Evolutionary conservation across 2,888 invertebrate genomes (phyloP).

Genomic region (Eugnorisma glareosa): DNA sequence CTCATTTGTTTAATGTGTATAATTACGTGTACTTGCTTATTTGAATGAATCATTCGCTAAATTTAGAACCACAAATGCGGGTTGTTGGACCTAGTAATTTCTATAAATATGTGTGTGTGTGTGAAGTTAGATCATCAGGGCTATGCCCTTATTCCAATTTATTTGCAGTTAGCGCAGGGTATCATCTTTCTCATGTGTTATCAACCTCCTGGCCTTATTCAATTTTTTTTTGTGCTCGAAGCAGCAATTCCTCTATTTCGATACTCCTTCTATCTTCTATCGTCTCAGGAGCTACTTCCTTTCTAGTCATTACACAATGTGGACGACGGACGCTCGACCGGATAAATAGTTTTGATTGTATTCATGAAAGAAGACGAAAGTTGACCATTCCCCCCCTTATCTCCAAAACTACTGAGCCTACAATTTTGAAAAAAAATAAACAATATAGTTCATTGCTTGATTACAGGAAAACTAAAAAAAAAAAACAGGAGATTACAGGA

Average conservation of each 20-base stretch:
- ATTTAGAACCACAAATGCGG: constrained; percentile 35
- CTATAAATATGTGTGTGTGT: not conserved
- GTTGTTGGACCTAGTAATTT: not conserved
- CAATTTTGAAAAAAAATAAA: too few relatives aligned
- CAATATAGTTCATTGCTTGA: too few relatives aligned
- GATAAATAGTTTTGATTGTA: too few relatives aligned
- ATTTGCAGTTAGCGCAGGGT: too few relatives aligned
- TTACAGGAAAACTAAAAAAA: too few relatives aligned
- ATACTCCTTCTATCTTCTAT: not conserved
- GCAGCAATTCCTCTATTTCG: not conserved
- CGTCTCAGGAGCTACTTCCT: not conserved
- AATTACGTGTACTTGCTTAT: constrained; percentile 35
- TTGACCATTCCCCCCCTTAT: too few relatives aligned
- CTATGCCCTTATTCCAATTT: not conserved
- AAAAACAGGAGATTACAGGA: too few relatives aligned
- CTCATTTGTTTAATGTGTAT: constrained; percentile 53
- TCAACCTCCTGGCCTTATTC: not conserved
- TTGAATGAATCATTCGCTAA: constrained; percentile 50
- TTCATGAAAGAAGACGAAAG: too few relatives aligned
- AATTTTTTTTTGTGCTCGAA: not conserved
- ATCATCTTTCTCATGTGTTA: not conserved
- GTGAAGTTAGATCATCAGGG: not conserved
- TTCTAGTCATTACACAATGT: not conserved
- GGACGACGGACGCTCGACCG: too few relatives aligned
- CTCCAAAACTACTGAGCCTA: too few relatives aligned